Conservation (phyloP, 2,113 vertebrate species). For the Melanocharis versteri region DNA sequence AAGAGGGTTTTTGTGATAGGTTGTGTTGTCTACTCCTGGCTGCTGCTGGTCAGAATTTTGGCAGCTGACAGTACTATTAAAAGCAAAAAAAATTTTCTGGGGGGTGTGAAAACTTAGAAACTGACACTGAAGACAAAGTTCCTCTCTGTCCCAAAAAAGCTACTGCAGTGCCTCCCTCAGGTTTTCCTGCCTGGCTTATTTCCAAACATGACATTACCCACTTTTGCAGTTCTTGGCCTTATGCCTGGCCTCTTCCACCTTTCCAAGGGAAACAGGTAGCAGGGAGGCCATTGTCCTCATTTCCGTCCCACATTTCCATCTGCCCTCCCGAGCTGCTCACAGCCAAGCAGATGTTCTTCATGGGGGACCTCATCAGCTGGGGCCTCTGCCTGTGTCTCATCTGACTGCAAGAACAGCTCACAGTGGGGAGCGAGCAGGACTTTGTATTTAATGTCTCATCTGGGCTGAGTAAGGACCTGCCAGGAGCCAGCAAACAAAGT, state of each 20-base stretch:
- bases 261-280: neutral
- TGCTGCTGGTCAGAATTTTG: neutral
- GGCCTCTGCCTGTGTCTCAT: neutral
- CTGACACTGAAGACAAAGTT: neutral
- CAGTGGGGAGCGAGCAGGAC: neutral
- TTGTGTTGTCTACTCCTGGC: neutral
- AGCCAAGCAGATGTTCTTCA: neutral
- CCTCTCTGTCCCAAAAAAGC: neutral
- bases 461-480: neutral
- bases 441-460: neutral
- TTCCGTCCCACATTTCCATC: neutral
- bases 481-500: neutral
- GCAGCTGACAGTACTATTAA: neutral
- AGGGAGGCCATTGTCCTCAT: neutral
- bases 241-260: neutral
- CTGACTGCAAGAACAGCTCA: neutral
- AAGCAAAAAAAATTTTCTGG: neutral
- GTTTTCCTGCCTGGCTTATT: neutral
- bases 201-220: neutral
- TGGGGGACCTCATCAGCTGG: neutral
- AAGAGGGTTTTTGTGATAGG: neutral
- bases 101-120: neutral
- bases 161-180: neutral
- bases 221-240: neutral
- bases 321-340: neutral